These are phyloP conservation scores for Lampris megalopsis DNA, from an alignment of 2,113 vertebrate genomes.

Conservation along the genomic window DNA sequence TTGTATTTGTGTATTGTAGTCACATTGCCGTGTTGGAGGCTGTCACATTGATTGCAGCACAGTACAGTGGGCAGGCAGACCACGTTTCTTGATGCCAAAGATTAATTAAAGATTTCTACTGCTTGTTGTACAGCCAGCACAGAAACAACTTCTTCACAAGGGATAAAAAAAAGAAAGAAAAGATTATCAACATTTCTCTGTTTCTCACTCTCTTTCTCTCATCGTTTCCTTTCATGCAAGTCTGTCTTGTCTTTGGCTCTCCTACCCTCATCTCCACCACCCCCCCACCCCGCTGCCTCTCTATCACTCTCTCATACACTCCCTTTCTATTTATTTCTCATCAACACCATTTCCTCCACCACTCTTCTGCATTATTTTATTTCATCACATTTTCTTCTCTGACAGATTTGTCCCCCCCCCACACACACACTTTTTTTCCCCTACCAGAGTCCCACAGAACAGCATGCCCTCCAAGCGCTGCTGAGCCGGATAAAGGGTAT, in stretches of 20 bases:
- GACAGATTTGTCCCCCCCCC: conserved; percentile 2
- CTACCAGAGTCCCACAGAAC: neutral
- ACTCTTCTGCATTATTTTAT: conserved; percentile 16
- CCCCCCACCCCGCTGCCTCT: conserved; percentile 6
- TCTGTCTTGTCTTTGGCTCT: neutral
- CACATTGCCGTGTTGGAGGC: conserved; percentile 43
- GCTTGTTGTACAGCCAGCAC: neutral
- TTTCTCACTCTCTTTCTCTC: conserved; percentile 14
- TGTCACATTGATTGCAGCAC: conserved; percentile 26
- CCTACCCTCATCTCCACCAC: neutral
- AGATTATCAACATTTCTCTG: conserved; percentile 31
- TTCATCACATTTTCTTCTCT: conserved; percentile 24
- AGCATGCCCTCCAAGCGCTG: conserved; percentile 29
- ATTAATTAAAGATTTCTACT: conserved; percentile 22
- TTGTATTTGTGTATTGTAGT: conserved; percentile 6
- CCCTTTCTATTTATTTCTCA: conserved; percentile 11
- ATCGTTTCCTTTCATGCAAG: neutral
- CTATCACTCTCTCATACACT: neutral
- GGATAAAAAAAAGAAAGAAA: neutral
- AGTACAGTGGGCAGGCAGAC: conserved; percentile 34
- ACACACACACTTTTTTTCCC: neutral
- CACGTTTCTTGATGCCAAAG: conserved; percentile 44
- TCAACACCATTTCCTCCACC: neutral
- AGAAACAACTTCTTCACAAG: conserved; percentile 21
- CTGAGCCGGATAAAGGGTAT: conserved; percentile 12